phyloP scores from a whole-genome alignment of 2,797 vertebrate species.

The Chelonia mydas region DNA sequence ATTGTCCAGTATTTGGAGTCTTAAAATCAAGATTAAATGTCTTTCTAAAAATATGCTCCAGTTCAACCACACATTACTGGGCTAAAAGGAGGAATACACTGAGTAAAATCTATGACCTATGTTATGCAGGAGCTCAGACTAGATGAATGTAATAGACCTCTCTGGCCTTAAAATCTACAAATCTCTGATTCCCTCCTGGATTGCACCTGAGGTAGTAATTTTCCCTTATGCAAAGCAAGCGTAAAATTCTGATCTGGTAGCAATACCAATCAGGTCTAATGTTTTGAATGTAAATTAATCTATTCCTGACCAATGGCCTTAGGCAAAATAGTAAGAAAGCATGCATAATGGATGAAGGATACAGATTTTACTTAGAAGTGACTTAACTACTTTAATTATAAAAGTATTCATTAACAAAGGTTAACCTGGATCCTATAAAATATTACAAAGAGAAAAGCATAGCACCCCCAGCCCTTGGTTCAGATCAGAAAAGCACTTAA shows the following conservation, averaged over 20 bases:
- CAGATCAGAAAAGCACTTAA: background rate
- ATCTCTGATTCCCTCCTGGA: background rate
- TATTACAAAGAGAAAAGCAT: background rate
- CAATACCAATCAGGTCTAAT: background rate
- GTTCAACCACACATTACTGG: background rate
- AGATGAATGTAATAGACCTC: background rate
- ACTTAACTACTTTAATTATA: background rate
- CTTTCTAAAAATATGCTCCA: conserved; percentile 20
- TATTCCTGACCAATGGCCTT: background rate
- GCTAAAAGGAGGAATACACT: conserved; percentile 23
- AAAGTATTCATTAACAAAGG: background rate
- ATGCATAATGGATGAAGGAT: background rate
- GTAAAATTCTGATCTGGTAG: background rate
- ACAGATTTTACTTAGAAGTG: background rate
- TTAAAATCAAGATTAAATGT: conserved; percentile 31
- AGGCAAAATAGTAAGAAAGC: background rate
- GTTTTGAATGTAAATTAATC: background rate
- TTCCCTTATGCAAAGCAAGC: background rate
- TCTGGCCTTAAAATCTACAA: background rate
- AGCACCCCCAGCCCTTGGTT: background rate
- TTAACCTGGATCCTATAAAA: background rate
- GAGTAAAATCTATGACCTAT: background rate
- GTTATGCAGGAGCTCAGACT: background rate
- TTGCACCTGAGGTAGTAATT: background rate
- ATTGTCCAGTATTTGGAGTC: background rate